A percentile compares a stretch with the other conserved stretches of the same genome.
These are phyloP conservation scores for Heterodera filipjevi DNA, from an alignment of 2,888 invertebrate genomes.

Conservation along the genomic window DNA sequence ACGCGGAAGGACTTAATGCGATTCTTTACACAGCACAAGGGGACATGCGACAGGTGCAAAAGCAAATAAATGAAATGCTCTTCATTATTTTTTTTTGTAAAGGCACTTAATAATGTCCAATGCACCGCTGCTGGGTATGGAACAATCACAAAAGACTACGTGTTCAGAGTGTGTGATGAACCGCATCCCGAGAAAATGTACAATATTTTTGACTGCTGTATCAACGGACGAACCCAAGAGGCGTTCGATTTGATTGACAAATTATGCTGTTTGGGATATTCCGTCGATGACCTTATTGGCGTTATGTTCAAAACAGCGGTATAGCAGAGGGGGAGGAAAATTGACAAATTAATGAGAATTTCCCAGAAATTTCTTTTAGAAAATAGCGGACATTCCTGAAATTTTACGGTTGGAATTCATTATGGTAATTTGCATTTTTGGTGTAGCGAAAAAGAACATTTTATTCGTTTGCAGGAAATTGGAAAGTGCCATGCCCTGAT, in stretches of 20 bases:
- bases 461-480: conserved; percentile 79
- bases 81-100: conserved; percentile 48
- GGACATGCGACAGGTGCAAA: conserved; percentile 87
- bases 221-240: conserved; percentile 71
- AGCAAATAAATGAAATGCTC: too few species aligned
- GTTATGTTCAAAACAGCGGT: conserved; percentile 87
- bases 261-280: conserved; percentile 90
- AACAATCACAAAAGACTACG: conserved; percentile 87
- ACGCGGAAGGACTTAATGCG: conserved; percentile 90
- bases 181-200: conserved; percentile 92
- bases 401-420: conserved; percentile 73
- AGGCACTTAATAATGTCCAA: conserved; percentile 92
- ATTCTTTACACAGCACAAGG: conserved; percentile 97
- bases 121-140: conserved; percentile 90
- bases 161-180: conserved; percentile 95
- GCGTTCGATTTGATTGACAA: conserved; percentile 73
- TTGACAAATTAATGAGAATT: background rate
- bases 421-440: conserved; percentile 10
- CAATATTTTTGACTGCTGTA: conserved; percentile 85
- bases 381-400: conserved; percentile 74
- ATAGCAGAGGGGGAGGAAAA: background rate
- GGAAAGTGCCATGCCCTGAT: conserved; percentile 87
- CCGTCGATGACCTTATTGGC: conserved; percentile 91
- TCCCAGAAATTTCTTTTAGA: conserved; percentile 69
- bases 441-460: background rate